phyloP scores from a whole-genome alignment of 2,797 vertebrate species.

The Pyrocephalus nanus region DNA sequence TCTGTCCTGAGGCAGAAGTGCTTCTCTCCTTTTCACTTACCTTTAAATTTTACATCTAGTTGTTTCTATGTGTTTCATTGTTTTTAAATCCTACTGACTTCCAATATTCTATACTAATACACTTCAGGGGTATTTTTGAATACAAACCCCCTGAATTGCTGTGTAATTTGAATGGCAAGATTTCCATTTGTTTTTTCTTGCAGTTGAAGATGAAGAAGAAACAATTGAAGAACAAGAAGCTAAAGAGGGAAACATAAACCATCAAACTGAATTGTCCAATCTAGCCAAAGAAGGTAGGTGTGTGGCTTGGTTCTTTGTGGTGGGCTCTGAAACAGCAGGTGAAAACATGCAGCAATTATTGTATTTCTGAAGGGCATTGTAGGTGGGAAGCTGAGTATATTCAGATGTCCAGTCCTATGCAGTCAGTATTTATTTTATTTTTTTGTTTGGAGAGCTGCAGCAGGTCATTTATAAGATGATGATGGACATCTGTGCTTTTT shows the following conservation, averaged over 20 bases:
- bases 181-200: conserved; percentile 30
- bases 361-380: background rate
- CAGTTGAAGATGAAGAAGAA: conserved; percentile 87
- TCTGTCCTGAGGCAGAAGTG: background rate
- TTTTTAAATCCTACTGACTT: background rate
- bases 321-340: background rate
- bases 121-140: background rate
- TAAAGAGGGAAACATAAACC: conserved; percentile 83
- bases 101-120: background rate
- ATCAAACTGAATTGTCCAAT: conserved; percentile 85
- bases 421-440: background rate
- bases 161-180: background rate
- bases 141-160: background rate
- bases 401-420: background rate
- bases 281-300: conserved; percentile 86
- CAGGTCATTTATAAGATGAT: background rate
- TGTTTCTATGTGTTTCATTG: background rate
- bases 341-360: background rate
- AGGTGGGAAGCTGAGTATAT: background rate
- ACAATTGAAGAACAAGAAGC: conserved; percentile 92
- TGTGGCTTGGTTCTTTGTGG: background rate
- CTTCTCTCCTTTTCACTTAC: background rate
- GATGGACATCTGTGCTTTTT: background rate
- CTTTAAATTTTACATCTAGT: background rate
- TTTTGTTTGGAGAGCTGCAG: background rate